phyloP scores from a whole-genome alignment of 2,888 invertebrate species.

The Rhingia rostrata region DNA sequence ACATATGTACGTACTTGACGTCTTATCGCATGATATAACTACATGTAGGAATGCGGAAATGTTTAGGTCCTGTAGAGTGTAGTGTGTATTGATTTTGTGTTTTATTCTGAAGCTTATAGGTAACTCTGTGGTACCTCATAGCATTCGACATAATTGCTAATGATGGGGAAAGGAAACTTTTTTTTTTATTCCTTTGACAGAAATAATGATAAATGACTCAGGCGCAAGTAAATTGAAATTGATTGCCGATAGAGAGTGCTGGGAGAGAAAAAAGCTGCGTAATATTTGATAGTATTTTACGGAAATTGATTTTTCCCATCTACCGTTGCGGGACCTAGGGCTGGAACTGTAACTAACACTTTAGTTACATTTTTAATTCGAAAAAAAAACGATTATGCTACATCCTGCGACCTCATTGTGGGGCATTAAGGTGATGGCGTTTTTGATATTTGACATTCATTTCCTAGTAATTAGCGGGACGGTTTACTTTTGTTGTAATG shows the following conservation, averaged over 20 bases:
- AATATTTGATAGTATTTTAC: slow-evolving; percentile 21
- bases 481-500: slow-evolving; percentile 31
- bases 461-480: slow-evolving; percentile 42
- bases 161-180: slow-evolving; percentile 71
- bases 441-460: slow-evolving; percentile 47
- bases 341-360: too few species aligned
- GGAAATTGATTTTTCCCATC: slow-evolving; percentile 27
- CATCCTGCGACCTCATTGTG: neutral
- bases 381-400: neutral
- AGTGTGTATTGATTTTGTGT: slow-evolving; percentile 64
- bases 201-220: slow-evolving; percentile 71
- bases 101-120: slow-evolving; percentile 42
- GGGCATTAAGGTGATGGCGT: slow-evolving; percentile 12
- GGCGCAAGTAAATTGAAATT: slow-evolving; percentile 68
- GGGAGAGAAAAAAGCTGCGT: neutral
- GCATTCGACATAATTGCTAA: slow-evolving; percentile 70
- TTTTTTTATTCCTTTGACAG: slow-evolving; percentile 52
- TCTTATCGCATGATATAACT: neutral
- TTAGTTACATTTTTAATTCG: neutral
- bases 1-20: neutral
- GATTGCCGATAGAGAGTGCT: slow-evolving; percentile 45
- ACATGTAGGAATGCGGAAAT: neutral
- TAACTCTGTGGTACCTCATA: neutral
- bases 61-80: slow-evolving; percentile 18
- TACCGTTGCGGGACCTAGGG: too few species aligned